phyloP scores from a whole-genome alignment of 2,888 invertebrate genomes.

The Chrysina gloriosa region DNA sequence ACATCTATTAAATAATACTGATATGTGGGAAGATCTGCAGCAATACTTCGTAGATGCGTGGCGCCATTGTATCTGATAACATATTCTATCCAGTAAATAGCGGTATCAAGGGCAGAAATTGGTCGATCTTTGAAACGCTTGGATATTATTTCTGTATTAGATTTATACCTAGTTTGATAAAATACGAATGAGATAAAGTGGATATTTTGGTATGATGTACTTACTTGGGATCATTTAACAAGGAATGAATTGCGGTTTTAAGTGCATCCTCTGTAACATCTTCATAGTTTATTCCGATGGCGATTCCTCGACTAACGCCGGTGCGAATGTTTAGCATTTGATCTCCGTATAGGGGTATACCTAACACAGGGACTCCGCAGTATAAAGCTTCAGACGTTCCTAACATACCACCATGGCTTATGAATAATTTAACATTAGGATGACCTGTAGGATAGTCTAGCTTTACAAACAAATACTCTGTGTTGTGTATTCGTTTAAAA shows the following conservation, averaged over 20 bases:
- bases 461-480: neutral
- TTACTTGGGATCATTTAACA: constrained; percentile 66
- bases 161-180: constrained; percentile 31
- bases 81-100: constrained; percentile 51
- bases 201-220: constrained; percentile 44
- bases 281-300: constrained; percentile 57
- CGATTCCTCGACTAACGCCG: constrained; percentile 67
- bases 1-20: constrained; percentile 50
- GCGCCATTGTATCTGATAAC: constrained; percentile 50
- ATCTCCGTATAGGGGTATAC: constrained; percentile 57
- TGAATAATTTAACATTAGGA: constrained; percentile 62
- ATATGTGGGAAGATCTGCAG: constrained; percentile 49
- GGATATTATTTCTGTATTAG: constrained; percentile 42
- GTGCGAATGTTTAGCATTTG: constrained; percentile 67
- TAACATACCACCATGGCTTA: constrained; percentile 66
- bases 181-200: neutral
- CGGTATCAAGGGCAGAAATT: constrained; percentile 47
- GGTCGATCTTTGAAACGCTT: constrained; percentile 47
- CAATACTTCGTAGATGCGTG: constrained; percentile 46
- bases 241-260: constrained; percentile 50
- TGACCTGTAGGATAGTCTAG: constrained; percentile 63
- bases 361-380: constrained; percentile 59
- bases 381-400: constrained; percentile 63
- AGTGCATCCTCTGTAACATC: constrained; percentile 51
- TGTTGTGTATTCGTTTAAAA: neutral